A percentile compares a stretch with the other conserved stretches of the same genome.
These are phyloP conservation scores for Drosophila sulfurigaster DNA, from an alignment of 1,140 invertebrate species.

Conservation along the genomic window DNA sequence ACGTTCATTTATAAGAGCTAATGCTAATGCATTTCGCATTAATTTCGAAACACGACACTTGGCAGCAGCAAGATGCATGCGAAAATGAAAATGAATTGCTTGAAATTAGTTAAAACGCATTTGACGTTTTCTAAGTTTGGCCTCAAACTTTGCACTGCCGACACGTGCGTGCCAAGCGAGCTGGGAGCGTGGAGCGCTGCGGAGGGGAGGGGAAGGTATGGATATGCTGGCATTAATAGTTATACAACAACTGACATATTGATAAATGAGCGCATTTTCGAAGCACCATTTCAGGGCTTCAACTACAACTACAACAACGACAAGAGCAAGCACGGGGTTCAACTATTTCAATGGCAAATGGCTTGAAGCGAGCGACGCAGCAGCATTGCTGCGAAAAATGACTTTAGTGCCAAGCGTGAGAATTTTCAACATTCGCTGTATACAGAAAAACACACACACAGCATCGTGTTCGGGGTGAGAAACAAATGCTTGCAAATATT, in stretches of 20 bases:
- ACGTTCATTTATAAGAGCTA: slow-evolving; percentile 54
- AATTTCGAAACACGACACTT: slow-evolving; percentile 58
- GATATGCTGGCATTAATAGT: slow-evolving; percentile 71
- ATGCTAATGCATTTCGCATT: slow-evolving; percentile 79
- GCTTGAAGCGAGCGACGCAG: slow-evolving; percentile 44
- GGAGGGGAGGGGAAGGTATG: background rate
- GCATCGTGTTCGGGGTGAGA: slow-evolving; percentile 47
- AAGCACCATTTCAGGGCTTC: slow-evolving; percentile 45
- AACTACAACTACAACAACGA: slow-evolving; percentile 28
- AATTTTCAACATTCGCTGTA: slow-evolving; percentile 53
- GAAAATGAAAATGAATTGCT: slow-evolving; percentile 77
- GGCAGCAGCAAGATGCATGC: slow-evolving; percentile 60
- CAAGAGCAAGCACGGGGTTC: slow-evolving; percentile 20
- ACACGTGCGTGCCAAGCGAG: slow-evolving; percentile 36
- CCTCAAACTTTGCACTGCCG: slow-evolving; percentile 37
- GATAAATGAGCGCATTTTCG: slow-evolving; percentile 79
- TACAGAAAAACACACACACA: slow-evolving; percentile 19
- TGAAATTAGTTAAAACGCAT: slow-evolving; percentile 79
- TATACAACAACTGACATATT: slow-evolving; percentile 83
- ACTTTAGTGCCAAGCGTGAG: slow-evolving; percentile 75
- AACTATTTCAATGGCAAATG: slow-evolving; percentile 77
- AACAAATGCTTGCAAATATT: slow-evolving; percentile 80
- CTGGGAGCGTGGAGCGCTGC: background rate
- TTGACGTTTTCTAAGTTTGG: slow-evolving; percentile 72
- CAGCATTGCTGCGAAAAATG: slow-evolving; percentile 65